Percentiles rank a stretch among this genome's conserved stretches.
Conservation (phyloP, 2,888 invertebrate species). For the Pollenia angustigena region DNA sequence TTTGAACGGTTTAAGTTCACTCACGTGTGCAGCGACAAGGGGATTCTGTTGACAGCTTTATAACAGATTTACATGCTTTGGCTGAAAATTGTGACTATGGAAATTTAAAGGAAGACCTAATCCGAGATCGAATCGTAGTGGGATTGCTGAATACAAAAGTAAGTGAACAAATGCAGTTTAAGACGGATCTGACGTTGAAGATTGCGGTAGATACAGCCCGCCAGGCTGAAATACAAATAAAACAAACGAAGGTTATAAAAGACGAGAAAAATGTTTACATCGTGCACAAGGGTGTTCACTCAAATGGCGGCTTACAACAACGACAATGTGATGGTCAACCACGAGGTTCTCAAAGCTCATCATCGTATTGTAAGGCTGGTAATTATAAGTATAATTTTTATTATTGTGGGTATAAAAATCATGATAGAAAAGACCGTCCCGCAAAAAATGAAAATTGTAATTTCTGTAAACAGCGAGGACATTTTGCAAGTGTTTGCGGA, state of each 20-base stretch:
- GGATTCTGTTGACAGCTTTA: slow-evolving; percentile 28
- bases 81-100: slow-evolving; percentile 61
- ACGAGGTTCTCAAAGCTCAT: no score
- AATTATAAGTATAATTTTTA: neutral
- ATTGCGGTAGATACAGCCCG: slow-evolving; percentile 37
- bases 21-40: slow-evolving; percentile 18
- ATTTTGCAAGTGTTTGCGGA: slow-evolving; percentile 35
- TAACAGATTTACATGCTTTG: slow-evolving; percentile 5
- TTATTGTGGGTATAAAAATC: slow-evolving; percentile 34
- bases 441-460: neutral
- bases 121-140: no score
- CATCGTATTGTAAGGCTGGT: neutral
- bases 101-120: no score
- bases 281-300: no score
- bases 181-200: slow-evolving; percentile 71
- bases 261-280: no score
- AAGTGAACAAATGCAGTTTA: slow-evolving; percentile 77
- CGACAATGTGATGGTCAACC: no score
- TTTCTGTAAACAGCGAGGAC: slow-evolving; percentile 12
- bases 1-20: slow-evolving; percentile 28
- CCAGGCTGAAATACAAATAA: slow-evolving; percentile 36
- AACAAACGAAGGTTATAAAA: slow-evolving; percentile 14
- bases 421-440: slow-evolving; percentile 6
- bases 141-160: slow-evolving; percentile 51
- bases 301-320: no score